Evolutionary conservation across 2,888 invertebrate genomes (phyloP).

Genomic region (Lasioglossum villosulum): DNA sequence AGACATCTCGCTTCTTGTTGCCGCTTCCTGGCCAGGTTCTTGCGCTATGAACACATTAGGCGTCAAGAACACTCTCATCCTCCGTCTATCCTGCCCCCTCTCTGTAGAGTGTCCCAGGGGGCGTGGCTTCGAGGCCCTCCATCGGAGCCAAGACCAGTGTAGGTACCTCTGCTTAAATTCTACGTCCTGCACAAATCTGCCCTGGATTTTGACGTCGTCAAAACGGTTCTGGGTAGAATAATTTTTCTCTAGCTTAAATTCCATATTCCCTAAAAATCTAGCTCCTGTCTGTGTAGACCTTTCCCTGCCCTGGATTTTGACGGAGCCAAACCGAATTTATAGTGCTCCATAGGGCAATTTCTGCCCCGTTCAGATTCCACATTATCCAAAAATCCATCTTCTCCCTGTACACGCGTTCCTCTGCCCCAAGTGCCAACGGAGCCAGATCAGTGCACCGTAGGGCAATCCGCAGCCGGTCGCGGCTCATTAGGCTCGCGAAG

Average conservation of each 20-base stretch:
- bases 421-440: not conserved
- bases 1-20: not conserved
- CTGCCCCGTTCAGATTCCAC: not conserved
- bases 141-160: not conserved
- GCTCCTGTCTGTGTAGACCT: not conserved
- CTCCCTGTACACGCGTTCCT: not conserved
- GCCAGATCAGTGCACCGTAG: not conserved
- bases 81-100: not conserved
- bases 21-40: not conserved
- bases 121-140: not conserved
- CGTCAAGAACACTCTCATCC: not conserved
- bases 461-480: not conserved
- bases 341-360: not conserved
- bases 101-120: not conserved
- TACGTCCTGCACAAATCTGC: too few species aligned
- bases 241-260: too few species aligned
- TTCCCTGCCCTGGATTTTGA: not conserved
- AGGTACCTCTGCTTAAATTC: too few species aligned
- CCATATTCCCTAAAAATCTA: not conserved
- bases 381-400: fast-evolving
- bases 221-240: too few species aligned
- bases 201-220: too few species aligned
- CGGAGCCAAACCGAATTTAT: not conserved
- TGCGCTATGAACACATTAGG: not conserved
- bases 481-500: not conserved